phyloP scores from a whole-genome alignment of 2,797 vertebrate genomes.

The Sitta carolinensis region DNA sequence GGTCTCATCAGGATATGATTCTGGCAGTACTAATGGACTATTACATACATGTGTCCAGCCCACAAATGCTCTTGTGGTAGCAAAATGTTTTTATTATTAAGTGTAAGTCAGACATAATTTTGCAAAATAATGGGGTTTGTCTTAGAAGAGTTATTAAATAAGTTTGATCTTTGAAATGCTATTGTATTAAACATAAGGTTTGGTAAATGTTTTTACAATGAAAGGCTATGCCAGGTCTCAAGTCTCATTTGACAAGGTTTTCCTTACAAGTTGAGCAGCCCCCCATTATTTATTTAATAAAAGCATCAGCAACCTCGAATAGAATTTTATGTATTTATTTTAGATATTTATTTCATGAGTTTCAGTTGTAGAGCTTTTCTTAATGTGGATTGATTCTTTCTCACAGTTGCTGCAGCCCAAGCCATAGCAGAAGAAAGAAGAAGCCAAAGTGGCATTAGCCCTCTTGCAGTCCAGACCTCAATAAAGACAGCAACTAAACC shows the following conservation, averaged over 20 bases:
- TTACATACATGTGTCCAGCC: neutral
- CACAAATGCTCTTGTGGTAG: neutral
- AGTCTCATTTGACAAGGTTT: neutral
- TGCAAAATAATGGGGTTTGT: neutral
- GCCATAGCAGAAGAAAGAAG: slow-evolving; percentile 91
- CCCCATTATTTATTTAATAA: neutral
- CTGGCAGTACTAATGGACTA: neutral
- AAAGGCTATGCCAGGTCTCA: neutral
- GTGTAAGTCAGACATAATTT: neutral
- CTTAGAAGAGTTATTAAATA: neutral
- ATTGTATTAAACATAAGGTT: neutral
- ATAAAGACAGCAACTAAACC: slow-evolving; percentile 82
- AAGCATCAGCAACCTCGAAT: neutral
- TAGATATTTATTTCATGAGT: neutral
- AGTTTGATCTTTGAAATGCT: neutral
- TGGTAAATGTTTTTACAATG: neutral
- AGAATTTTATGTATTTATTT: neutral
- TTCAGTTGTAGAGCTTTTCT: neutral
- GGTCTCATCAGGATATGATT: neutral
- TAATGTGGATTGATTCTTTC: neutral
- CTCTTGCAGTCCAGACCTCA: slow-evolving; percentile 62
- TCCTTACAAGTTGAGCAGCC: neutral
- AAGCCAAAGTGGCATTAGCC: slow-evolving; percentile 79
- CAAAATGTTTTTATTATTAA: neutral
- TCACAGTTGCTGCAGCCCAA: slow-evolving; percentile 88